Percentiles rank a stretch among this genome's conserved stretches.
phyloP scores from a whole-genome alignment of 1,140 invertebrate genomes.

The Melitaea cinxia region DNA sequence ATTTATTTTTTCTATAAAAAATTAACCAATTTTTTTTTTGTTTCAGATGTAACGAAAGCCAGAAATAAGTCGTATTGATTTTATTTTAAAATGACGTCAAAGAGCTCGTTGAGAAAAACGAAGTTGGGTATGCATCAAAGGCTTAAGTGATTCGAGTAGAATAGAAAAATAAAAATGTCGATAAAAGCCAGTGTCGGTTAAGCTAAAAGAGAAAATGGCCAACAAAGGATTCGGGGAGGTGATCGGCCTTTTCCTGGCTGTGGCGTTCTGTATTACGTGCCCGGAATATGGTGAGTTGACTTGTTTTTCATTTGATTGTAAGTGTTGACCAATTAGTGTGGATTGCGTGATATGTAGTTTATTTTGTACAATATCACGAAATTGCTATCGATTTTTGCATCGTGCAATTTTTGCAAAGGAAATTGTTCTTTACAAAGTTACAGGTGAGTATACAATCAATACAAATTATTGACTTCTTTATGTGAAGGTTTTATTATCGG shows the following conservation, averaged over 20 bases:
- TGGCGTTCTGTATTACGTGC: conserved; percentile 69
- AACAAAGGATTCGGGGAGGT: conserved; percentile 65
- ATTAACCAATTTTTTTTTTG: conserved; percentile 34
- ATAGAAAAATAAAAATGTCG: conserved; percentile 68
- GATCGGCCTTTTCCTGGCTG: conserved; percentile 69
- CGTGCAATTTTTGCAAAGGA: neutral
- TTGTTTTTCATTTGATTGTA: conserved; percentile 15
- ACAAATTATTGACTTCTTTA: no score
- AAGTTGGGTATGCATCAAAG: conserved; percentile 44
- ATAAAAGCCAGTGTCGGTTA: conserved; percentile 72
- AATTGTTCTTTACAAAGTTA: neutral
- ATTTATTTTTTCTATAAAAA: neutral
- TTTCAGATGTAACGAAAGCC: conserved; percentile 68
- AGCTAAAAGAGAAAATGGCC: conserved; percentile 71
- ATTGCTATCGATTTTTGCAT: neutral
- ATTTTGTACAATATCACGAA: neutral
- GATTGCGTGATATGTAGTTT: conserved; percentile 11
- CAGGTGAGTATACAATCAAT: no score
- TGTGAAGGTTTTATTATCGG: no score
- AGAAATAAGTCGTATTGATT: conserved; percentile 25
- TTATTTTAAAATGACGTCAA: conserved; percentile 45
- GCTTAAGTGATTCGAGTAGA: conserved; percentile 55
- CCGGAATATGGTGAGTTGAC: conserved; percentile 71
- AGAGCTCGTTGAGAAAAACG: conserved; percentile 34
- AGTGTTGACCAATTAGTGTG: conserved; percentile 19